Conservation (phyloP, 2,113 vertebrate species). For the Lates calcarifer region DNA sequence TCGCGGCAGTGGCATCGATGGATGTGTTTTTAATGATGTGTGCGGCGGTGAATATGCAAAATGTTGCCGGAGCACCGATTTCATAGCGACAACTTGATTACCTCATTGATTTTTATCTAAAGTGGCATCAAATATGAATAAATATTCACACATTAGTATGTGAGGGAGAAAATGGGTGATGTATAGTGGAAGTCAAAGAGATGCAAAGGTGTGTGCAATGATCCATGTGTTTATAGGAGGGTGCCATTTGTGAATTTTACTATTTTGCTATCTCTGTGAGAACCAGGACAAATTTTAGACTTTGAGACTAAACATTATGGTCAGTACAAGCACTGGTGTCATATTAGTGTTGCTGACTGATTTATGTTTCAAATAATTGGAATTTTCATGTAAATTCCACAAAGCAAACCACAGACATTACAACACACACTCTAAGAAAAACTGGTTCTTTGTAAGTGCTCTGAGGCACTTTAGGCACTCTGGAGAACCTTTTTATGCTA, state of each 20-base stretch:
- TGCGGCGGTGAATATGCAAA: constrained; percentile 88
- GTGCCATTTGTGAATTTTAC: not conserved
- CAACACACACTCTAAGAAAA: too few relatives aligned
- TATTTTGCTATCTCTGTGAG: not conserved
- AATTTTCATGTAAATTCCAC: not conserved
- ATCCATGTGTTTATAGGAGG: constrained; percentile 30
- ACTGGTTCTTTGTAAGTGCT: too few relatives aligned
- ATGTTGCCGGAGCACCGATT: constrained; percentile 53
- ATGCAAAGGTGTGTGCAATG: constrained; percentile 31
- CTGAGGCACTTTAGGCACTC: too few relatives aligned
- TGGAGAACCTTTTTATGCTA: too few relatives aligned
- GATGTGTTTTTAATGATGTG: constrained; percentile 95
- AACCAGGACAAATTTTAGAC: constrained; percentile 8
- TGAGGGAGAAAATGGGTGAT: constrained; percentile 40
- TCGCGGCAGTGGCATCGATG: constrained; percentile 86
- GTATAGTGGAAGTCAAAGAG: constrained; percentile 17
- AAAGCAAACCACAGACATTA: too few relatives aligned
- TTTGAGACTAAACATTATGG: not conserved
- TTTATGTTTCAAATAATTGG: not conserved
- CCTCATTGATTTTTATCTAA: constrained; percentile 84
- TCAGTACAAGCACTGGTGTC: not conserved
- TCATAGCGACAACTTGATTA: constrained; percentile 79
- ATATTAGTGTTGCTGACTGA: not conserved
- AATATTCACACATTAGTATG: constrained; percentile 78
- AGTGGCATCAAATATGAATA: constrained; percentile 84